Evolutionary conservation across 1,140 invertebrate genomes (phyloP), one percentile per base, ranked within the genome.

Genomic region (Panagrolaimus sp.): DNA sequence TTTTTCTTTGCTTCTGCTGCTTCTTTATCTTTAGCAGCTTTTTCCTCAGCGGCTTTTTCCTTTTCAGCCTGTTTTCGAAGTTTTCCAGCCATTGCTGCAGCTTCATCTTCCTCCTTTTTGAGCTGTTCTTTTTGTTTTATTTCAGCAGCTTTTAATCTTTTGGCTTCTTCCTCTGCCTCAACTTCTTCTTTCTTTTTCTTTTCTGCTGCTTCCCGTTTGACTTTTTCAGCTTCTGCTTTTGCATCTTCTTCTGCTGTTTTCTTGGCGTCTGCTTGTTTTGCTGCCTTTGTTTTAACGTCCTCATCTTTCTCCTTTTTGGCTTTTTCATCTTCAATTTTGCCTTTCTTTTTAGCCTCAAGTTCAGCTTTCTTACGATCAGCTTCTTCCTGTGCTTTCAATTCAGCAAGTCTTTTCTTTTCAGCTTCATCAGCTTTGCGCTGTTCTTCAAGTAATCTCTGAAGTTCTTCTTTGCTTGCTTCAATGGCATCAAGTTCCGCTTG

Each of bases 191-290:
- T 1, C 52, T 58, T 58, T 28, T 58, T 58, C 8, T 21, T 28
- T 10, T 28, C 52, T 4, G 28, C 28, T 0, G 52, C 17, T 26
- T 26, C 21, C 15, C 28, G 21, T 8, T 58, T 58, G 15, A 28
- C 52, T 12, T 21, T 28, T 58, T 58, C 52, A 5, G 52, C 14
- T 58, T 58, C 52, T 5, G 52, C 52, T 12, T 58, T 28, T 1
- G 14, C 52, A 4, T 58, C 52, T 12, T 58, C n/a, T 14, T 58
- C 52, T 12, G 21, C 52, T 10, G 15, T 17, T 28, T 58, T 58
- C 8, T 32, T 32, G 28, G 69, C 62, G 24, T 64, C 67, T 1
- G 45, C 45, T 17, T 48, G 47, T 9, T 70, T 65, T 68, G 62
- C 55, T 1, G 70, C 17, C 15, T 63, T 45, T 28, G 17, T 67